Base-by-base conservation (phyloP, 2,113 vertebrate genomes). In the Hypomesus transpacificus region DNA sequence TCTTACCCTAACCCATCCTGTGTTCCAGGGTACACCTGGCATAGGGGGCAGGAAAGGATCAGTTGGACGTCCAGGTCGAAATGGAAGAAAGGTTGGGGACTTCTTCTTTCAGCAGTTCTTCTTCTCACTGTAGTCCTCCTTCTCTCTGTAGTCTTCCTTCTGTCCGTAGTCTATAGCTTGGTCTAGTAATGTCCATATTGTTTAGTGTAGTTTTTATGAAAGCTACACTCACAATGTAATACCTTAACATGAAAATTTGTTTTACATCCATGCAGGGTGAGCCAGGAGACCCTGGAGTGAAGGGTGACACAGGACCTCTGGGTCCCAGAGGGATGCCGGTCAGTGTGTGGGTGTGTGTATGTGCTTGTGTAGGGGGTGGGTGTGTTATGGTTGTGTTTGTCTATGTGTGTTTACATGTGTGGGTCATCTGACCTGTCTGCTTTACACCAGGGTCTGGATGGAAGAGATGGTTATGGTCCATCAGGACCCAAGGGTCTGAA, bases 271-370 rank as follows among this genome's bases (percentile, higher is more conserved):
- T 85, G 3, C 76, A 97, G 95, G 94, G 95, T 67, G 94, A 95
- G 70, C 71, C 78, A 64, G 94, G 95, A 75, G 91, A 90, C 14
- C 18, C 66, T 3, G 94, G 94, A 63, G 77, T 24, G 16, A 84
- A 82, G 67, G 95, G 95, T 4, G 26, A 3, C 1, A 3, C 0
- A 20, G 94, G 95, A 71, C 66, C 73, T 3, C 24, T 7, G 58
- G 96, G 95, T 69, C 26, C 61, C 1, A 88, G 91, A 85, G 95
- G 96, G 56, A 50, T 78, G 31, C 83, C 89, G 69, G 95, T 97
- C 69, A 86, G 93, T 24, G 22, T 26, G 8, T 13, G 28, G 14
- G 7, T 56, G 24, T 28, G 24, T 60, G 46, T 53, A 14, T 64
- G 61, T 63, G 61, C 16, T 13, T 14, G 61, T 63, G 22, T 63